Base-by-base conservation (phyloP, 2,113 vertebrate species). In the Corythaeola cristata region DNA sequence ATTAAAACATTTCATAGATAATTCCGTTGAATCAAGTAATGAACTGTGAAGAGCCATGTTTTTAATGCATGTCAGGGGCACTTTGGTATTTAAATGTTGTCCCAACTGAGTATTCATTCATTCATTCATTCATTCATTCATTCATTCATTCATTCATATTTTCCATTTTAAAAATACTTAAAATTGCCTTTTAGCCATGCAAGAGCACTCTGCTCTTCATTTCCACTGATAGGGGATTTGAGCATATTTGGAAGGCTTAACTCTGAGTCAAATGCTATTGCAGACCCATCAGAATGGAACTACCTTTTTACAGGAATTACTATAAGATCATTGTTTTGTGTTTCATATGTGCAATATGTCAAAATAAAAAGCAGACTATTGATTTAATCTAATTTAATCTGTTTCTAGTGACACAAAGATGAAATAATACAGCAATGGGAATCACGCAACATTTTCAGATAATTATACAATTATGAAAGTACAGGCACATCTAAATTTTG, bases 1-100 rank as follows among this genome's bases (percentile, higher is more conserved):
- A 97, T 97, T 97, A 63, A 96, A 96, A 79, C 59, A 47, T 93
- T 96, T 97, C 92, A 93, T 92, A 77, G 66, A 41, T 88, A 94
- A 96, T 96, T 98, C 91, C 97, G 95, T 79, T 75, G 90, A 95
- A 96, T 89, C 45, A 96, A 95, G 71, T 85, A 97, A 96, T 93
- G 91, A 92, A 93, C 85, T 90, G 56, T 75, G 53, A 63, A 91
- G 47, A 96, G 50, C 19, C 20, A 32, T 53, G 59, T 35, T 86
- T 93, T 88, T 87, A 87, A 56, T 68, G 5, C 6, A 41, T 53
- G 47, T 76, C 72, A 92, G 58, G 72, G 74, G 56, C 12, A 28
- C 39, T 50, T 83, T 53, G 13, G 21, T 86, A 82, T 94, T 92
- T 89, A 59, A 22, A 59, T 49, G 47, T 74, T 58, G 56, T 77